Evolutionary conservation across 1,140 invertebrate genomes (phyloP), one percentile per base, ranked within the genome.

Genomic region (Rhopalosiphum maidis): DNA sequence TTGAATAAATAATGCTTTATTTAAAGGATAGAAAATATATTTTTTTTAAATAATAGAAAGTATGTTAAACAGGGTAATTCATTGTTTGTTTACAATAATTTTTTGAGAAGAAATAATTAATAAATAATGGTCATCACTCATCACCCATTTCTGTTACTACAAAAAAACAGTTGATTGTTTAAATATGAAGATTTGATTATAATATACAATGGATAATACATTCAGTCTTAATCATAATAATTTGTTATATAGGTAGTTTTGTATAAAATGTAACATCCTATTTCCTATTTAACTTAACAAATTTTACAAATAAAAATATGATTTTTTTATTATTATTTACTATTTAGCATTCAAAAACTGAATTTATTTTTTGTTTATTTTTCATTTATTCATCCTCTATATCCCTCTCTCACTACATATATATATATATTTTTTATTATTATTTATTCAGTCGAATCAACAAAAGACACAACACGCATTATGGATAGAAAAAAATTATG

Each of bases 381-480:
- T 77, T 77, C 60, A 77, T 48, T 87, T 87, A 48, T 46, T 46
- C 48, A 87, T 46, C 15, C 30, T 35, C 35, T 82, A 82, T 41
- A 1, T 41, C 41, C 3, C 41, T 41, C 41, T 41, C 41, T 41
- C 41, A 2, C 41, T 41, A 1, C 3, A 1, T 41, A 41, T 41
- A 41, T 41, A 41, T 41, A 41, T 83, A 83, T 83, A 82, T 82
- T n/a, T 30, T n/a, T 37, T 82, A 48, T 46, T 87, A 51, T 88
- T 87, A 54, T 89, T 89, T 89, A n/a, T 89, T 89, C 48, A 22
- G 87, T 89, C 7, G 9, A 89, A 89, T 89, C n/a, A 51, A 89
- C 87, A 89, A 54, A 54, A 55, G 4, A 89, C 11, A 88, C n/a
- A 25, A 54, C n/a, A 54, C 21, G 35, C 21, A 89, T 54, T 54